Conservation (phyloP, 1,140 invertebrate genomes). For the Asbolus verrucosus region DNA sequence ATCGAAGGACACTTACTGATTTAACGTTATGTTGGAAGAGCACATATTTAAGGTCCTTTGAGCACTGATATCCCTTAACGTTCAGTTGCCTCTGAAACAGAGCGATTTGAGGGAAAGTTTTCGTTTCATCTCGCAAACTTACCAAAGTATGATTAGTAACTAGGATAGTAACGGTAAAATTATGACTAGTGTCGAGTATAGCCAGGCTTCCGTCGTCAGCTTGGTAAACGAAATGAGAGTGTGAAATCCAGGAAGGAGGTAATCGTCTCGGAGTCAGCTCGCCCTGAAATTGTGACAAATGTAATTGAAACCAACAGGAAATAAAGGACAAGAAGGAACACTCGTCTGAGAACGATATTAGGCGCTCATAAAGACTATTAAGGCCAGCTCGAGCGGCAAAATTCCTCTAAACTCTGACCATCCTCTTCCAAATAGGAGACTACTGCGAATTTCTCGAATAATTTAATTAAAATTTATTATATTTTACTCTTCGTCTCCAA, state of each 20-base stretch:
- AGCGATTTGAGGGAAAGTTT: neutral
- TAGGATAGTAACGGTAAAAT: constrained; percentile 77
- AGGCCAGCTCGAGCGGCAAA: constrained; percentile 14
- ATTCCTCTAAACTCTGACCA: constrained; percentile 20
- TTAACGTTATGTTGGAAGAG: constrained; percentile 89
- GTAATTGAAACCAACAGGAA: constrained; percentile 39
- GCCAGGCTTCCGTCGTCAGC: constrained; percentile 84
- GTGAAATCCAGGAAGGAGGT: constrained; percentile 81
- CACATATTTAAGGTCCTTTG: constrained; percentile 82
- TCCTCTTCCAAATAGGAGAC: neutral
- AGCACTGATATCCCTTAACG: constrained; percentile 85
- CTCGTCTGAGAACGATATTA: constrained; percentile 32
- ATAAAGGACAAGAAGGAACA: constrained; percentile 22
- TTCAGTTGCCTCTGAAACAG: constrained; percentile 82
- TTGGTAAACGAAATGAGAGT: constrained; percentile 85
- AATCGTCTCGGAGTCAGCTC: constrained; percentile 79
- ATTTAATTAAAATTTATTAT: constrained; percentile 30
- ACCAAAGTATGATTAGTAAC: constrained; percentile 88
- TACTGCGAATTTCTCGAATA: constrained; percentile 14
- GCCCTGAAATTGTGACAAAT: constrained; percentile 67
- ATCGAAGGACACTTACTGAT: constrained; percentile 72
- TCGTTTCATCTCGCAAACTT: constrained; percentile 66
- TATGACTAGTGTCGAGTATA: constrained; percentile 79
- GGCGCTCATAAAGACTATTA: constrained; percentile 22
- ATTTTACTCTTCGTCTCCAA: neutral